Conservation (phyloP, 2,113 vertebrate species). For the Chelonoidis abingdonii region DNA sequence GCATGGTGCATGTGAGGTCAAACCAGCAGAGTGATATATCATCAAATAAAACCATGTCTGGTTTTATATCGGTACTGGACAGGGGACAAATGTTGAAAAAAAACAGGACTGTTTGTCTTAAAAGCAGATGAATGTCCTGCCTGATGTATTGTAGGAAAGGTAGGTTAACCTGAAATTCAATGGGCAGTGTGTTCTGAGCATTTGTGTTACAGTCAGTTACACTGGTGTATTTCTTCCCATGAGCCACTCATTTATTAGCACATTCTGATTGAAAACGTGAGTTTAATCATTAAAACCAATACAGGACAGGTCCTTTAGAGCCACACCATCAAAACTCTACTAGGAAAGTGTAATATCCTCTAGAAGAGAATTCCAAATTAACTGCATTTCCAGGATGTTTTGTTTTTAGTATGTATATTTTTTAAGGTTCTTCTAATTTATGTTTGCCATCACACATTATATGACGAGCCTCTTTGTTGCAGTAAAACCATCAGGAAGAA, state of each 20-base stretch:
- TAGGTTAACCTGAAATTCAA: not conserved
- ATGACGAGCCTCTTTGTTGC: rapidly evolving
- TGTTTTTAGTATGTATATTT: not conserved
- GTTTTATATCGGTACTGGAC: not conserved
- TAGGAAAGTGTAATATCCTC: not conserved
- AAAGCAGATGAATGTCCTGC: not conserved
- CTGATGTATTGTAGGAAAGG: not conserved
- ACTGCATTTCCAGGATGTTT: not conserved
- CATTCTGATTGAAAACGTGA: not conserved
- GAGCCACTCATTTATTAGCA: not conserved
- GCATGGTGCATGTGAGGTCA: not conserved
- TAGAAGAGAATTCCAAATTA: not conserved
- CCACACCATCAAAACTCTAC: not conserved
- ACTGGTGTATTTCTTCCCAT: not conserved
- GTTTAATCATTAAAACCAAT: not conserved
- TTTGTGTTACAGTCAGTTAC: not conserved
- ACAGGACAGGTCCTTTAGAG: not conserved
- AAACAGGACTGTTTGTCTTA: not conserved
- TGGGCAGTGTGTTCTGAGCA: not conserved
- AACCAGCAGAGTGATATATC: not conserved
- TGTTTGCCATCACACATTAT: rapidly evolving
- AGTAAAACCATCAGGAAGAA: constrained; percentile 11
- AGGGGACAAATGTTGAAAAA: not conserved
- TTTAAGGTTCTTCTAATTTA: not conserved
- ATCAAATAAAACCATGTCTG: not conserved